Evolutionary conservation across 2,888 invertebrate species (phyloP), one percentile per base, ranked within the genome.

Genomic region (Hymenopus coronatus): DNA sequence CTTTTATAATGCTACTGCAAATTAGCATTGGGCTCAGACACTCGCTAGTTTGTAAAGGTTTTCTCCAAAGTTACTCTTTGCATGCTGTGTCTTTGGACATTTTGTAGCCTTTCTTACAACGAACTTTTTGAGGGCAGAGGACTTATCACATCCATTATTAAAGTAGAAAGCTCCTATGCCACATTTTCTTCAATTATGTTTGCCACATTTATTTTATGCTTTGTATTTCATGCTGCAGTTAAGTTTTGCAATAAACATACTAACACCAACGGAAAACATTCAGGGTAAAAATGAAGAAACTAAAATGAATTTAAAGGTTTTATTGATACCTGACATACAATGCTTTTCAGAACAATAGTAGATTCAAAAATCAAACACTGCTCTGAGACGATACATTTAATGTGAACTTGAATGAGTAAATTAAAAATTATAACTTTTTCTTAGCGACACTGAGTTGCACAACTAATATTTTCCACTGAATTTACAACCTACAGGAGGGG

Each of bases 261-360:
- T 6, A 54, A 54, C 54, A 54, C 54, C 2, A 54, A 54, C 4
- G 54, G 1, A 15, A 20, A 70, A 70, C 25, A 70, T 25, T 70
- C 20, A 70, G 6, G 54, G 54, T 70, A 70, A 4, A 70, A 70
- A 70, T 70, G 54, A 70, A 20, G 54, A 87, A 33, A 33, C 33
- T 40, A 82, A 33, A 87, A 83, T 85, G 82, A 86, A 89, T 88
- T 90, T 88, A 84, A 88, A 89, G 89, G 89, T 88, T 90, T 87
- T 82, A 90, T 90, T 90, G 90, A 70, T 89, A 90, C 90, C 90
- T 90, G 88, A 90, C 90, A 90, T 90, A 90, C 90, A 90, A 90
- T 89, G 89, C 54, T 89, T 90, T 89, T 89, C 86, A 90, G 90
- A 90, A 90, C 90, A 90, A 89, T 90, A 90, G 90, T 85, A 89